Conservation (phyloP, 2,888 invertebrate species). For the Chrysotoxum bicinctum region DNA sequence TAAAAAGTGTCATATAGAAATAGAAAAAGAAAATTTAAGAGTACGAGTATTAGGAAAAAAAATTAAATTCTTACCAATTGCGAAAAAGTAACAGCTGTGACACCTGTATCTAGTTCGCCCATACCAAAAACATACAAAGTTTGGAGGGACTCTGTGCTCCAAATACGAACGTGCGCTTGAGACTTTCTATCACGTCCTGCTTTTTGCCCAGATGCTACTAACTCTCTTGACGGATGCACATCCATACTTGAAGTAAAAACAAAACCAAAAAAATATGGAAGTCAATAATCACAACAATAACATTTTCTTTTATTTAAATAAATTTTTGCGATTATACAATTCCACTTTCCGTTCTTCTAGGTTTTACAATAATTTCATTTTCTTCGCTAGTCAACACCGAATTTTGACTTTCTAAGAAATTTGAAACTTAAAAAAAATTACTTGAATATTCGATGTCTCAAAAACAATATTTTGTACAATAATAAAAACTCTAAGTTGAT, state of each 20-base stretch:
- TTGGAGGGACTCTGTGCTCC: constrained; percentile 94
- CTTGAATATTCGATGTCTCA: no score
- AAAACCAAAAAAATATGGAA: neutral
- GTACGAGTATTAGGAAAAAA: neutral
- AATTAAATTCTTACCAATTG: constrained; percentile 85
- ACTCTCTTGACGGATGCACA: constrained; percentile 92
- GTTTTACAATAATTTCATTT: no score
- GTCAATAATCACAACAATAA: neutral
- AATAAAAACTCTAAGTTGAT: no score
- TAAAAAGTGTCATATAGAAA: no score
- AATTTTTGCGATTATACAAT: no score
- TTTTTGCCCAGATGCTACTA: constrained; percentile 94
- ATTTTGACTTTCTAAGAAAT: no score
- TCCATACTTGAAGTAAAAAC: constrained; percentile 86
- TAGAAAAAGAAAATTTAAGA: neutral
- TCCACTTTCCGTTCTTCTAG: no score
- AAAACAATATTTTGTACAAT: no score
- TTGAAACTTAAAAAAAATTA: no score
- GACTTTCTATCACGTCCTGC: constrained; percentile 92
- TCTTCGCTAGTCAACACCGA: no score
- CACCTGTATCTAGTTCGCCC: constrained; percentile 93
- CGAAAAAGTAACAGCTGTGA: constrained; percentile 94
- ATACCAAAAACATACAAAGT: constrained; percentile 95
- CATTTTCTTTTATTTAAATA: no score
- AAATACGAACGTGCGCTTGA: constrained; percentile 94